Evolutionary conservation across 1,140 invertebrate genomes (phyloP), one percentile per base, ranked within the genome.

Genomic region (Ostrea edulis): DNA sequence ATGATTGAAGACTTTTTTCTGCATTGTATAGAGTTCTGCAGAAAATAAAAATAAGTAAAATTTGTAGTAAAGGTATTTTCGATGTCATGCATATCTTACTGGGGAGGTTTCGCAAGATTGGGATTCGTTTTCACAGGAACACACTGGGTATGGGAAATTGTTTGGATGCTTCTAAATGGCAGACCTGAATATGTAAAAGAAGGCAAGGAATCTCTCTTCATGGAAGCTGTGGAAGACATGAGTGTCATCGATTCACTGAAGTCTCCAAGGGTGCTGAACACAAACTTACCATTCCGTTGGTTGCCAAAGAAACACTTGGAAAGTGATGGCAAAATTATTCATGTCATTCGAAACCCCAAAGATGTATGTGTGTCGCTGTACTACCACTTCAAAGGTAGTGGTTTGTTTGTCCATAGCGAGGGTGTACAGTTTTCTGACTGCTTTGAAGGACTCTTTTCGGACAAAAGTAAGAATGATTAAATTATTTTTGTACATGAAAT

Each of bases 331-430:
- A 90, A 89, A 65, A 71, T 88, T 14, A 44, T 91, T 29, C 86
- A 88, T 77, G 84, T 90, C n/a, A 83, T 87, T 29, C 84, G 91
- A 17, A 91, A 91, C 58, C 91, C 89, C 25, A 91, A 90, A 71
- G 90, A 91, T 87, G 68, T 82, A 20, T 22, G 25, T 17, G 90
- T 91, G 22, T 91, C 90, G 5, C 20, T 58, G 55, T 91, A 81
- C 22, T 84, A 87, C 82, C 87, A 83, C 20, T 52, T 51, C 8
- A 83, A 14, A 83, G n/a, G n/a, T 22, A 83, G 20, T 8, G 25
- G n/a, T 51, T 8, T 44, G n/a, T 44, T 44, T 11, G 44, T 81
- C 20, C 35, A 25, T 44, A 44, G 35, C 14, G 35, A 81, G n/a
- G 35, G 71, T 25, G 22, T 81, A 25, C 35, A 35, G n/a, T 81